phyloP scores from a whole-genome alignment of 2,113 vertebrate species.

The Perca flavescens region DNA sequence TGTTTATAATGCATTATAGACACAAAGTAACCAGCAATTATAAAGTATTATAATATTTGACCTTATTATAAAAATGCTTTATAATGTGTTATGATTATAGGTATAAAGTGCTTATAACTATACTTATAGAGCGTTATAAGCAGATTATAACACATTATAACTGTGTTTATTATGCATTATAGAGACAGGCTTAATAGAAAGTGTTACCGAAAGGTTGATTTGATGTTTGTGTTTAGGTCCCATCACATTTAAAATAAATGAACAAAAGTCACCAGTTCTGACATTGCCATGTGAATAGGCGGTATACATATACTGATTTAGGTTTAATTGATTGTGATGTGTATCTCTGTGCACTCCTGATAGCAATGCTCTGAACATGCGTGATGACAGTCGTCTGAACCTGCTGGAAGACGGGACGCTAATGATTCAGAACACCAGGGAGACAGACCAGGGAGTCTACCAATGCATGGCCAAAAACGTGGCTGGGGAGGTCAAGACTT shows the following conservation, averaged over 20 bases:
- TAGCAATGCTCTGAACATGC: constrained; percentile 91
- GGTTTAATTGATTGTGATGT: neutral
- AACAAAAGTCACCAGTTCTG: neutral
- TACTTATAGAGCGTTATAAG: no score
- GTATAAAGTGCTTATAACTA: no score
- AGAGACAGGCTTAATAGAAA: no score
- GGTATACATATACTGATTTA: neutral
- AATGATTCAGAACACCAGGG: constrained; percentile 97
- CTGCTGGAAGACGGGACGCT: constrained; percentile 95
- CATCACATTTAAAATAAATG: neutral
- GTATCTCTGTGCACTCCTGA: neutral
- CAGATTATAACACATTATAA: no score
- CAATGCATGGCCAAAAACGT: constrained; percentile 99
- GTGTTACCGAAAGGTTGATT: neutral
- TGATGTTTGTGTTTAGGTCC: neutral
- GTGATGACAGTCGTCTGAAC: constrained; percentile 93
- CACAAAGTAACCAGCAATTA: no score
- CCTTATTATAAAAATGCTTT: no score
- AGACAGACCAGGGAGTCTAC: constrained; percentile 96
- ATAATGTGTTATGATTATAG: no score
- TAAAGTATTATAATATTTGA: no score
- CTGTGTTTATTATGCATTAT: no score
- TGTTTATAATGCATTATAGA: no score
- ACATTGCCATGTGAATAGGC: neutral
- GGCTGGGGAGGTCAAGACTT: constrained; percentile 96